Evolutionary conservation across 2,113 vertebrate genomes (phyloP).

Genomic region (Triplophysa rosa): DNA sequence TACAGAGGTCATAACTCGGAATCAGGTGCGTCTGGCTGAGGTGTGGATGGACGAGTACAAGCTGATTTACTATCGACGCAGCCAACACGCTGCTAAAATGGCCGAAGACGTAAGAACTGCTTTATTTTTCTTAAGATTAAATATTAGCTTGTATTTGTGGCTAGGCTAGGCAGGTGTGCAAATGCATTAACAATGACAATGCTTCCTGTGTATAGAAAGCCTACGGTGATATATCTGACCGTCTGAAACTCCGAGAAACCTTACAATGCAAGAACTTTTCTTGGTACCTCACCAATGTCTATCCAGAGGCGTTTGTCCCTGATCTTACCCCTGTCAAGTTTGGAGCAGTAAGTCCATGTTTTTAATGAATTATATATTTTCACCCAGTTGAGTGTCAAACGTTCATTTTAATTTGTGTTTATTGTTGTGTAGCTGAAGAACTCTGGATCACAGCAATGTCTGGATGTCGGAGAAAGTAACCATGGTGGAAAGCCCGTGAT

Average conservation of each 20-base stretch:
- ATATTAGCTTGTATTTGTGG: not conserved
- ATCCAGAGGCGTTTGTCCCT: conserved; percentile 91
- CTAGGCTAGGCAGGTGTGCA: not conserved
- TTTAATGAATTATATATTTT: not conserved
- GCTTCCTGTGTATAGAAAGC: conserved; percentile 71
- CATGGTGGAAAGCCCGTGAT: conserved; percentile 86
- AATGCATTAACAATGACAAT: not conserved
- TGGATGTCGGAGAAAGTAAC: conserved; percentile 90
- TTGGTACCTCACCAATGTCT: conserved; percentile 89
- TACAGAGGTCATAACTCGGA: conserved; percentile 89
- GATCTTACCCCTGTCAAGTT: conserved; percentile 81
- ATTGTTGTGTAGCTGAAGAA: conserved; percentile 80
- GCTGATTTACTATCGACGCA: conserved; percentile 89
- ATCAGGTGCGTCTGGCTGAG: conserved; percentile 94
- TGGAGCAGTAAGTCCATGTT: conserved; percentile 82
- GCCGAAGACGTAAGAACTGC: conserved; percentile 78
- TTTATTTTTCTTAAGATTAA: not conserved
- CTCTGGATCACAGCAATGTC: conserved; percentile 75
- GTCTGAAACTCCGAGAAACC: conserved; percentile 81
- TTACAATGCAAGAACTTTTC: conserved; percentile 92
- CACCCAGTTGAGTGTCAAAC: not conserved
- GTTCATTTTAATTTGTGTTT: not conserved
- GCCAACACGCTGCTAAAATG: conserved; percentile 83
- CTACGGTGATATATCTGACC: conserved; percentile 86
- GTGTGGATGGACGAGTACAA: conserved; percentile 97